These are phyloP conservation scores for Hippocampus mohnikei DNA, from an alignment of 2,113 vertebrate genomes.

Conservation along the genomic window DNA sequence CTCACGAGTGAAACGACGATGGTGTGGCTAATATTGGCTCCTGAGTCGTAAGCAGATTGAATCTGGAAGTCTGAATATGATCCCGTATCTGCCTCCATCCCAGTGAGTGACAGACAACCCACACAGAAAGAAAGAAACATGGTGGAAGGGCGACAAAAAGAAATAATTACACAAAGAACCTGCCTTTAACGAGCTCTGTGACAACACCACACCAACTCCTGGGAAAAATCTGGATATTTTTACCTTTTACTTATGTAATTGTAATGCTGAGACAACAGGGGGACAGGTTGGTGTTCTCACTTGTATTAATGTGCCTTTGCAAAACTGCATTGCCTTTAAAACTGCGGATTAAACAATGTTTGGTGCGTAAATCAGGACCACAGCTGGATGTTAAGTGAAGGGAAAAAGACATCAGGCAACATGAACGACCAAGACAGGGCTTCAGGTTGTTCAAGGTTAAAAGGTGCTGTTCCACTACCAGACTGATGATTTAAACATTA, in stretches of 20 bases:
- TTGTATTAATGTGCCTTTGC: slow-evolving; percentile 16
- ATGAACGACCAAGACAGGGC: background rate
- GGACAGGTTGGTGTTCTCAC: slow-evolving; percentile 12
- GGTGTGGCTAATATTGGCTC: slow-evolving; percentile 75
- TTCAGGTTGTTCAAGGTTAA: slow-evolving; percentile 10
- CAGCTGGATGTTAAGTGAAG: slow-evolving; percentile 24
- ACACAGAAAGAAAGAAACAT: slow-evolving; percentile 31
- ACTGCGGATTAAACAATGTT: slow-evolving; percentile 20
- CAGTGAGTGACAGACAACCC: slow-evolving; percentile 57
- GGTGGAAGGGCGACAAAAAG: slow-evolving; percentile 9
- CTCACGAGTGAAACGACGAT: slow-evolving; percentile 75
- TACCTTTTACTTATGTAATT: slow-evolving; percentile 53
- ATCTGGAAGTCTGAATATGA: slow-evolving; percentile 65
- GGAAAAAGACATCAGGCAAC: slow-evolving; percentile 8
- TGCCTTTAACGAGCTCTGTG: slow-evolving; percentile 55
- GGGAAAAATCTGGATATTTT: slow-evolving; percentile 54
- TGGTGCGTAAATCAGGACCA: slow-evolving; percentile 26
- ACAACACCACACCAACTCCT: slow-evolving; percentile 60
- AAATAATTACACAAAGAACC: slow-evolving; percentile 1
- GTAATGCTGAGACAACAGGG: slow-evolving; percentile 34
- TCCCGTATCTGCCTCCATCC: slow-evolving; percentile 62
- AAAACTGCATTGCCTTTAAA: slow-evolving; percentile 25
- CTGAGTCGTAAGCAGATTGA: slow-evolving; percentile 58
- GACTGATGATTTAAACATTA: slow-evolving; percentile 6
- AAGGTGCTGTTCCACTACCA: slow-evolving; percentile 4